A percentile compares a stretch with the other conserved stretches of the same genome.
phyloP scores from a whole-genome alignment of 1,140 invertebrate species.

The Temnothorax longispinosus region DNA sequence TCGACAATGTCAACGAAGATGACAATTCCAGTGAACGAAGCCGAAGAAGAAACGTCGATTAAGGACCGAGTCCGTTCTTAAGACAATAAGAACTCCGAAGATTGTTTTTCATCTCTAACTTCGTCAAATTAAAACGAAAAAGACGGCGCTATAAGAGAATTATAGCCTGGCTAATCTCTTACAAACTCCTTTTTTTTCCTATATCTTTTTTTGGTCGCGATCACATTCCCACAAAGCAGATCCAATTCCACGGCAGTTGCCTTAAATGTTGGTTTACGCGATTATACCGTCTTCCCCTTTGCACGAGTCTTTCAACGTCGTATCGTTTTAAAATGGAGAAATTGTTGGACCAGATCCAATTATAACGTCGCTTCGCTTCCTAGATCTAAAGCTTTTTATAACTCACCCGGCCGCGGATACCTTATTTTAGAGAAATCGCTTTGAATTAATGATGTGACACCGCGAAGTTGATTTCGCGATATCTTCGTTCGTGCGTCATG shows the following conservation, averaged over 20 bases:
- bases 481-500: conserved; percentile 6
- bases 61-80: not conserved
- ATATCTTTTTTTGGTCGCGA: not conserved
- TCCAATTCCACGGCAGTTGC: not conserved
- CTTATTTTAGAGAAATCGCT: conserved; percentile 46
- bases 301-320: not conserved
- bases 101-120: not conserved
- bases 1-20: not conserved
- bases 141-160: not conserved
- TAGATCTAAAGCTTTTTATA: conserved; percentile 35
- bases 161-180: conserved; percentile 39
- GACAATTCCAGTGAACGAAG: not conserved
- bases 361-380: conserved; percentile 58
- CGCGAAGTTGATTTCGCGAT: not conserved
- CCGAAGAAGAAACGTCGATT: not conserved
- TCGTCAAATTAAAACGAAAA: not conserved
- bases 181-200: not conserved
- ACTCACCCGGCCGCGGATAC: not conserved
- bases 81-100: not conserved
- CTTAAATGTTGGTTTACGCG: conserved; percentile 1
- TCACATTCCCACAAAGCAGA: not conserved
- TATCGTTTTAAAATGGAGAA: conserved; percentile 30
- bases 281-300: not conserved
- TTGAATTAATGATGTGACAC: conserved; percentile 55
- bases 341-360: conserved; percentile 46